Conservation (phyloP, 2,888 invertebrate genomes). For the Prosopocoilus inquinatus region DNA sequence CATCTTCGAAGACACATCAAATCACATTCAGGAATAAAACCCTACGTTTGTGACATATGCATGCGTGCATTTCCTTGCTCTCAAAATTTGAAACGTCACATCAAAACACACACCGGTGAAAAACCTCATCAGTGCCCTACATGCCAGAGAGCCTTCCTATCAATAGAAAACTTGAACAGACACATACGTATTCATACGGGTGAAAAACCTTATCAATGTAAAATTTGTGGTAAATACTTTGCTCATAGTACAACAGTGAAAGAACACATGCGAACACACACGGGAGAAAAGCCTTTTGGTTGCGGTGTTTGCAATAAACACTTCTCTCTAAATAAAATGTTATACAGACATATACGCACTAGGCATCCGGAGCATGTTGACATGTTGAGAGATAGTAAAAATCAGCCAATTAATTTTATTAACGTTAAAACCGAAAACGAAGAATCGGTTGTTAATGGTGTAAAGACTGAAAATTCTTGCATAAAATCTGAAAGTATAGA, state of each 20-base stretch:
- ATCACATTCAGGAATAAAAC: conserved; percentile 42
- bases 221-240: conserved; percentile 40
- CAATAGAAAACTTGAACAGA: conserved; percentile 40
- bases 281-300: conserved; percentile 41
- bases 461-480: too few relatives aligned
- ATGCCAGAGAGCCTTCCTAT: conserved; percentile 39
- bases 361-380: conserved; percentile 39
- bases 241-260: conserved; percentile 45
- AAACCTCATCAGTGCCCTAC: conserved; percentile 39
- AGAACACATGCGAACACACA: conserved; percentile 42
- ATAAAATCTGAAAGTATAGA: too few relatives aligned
- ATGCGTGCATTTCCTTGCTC: conserved; percentile 38
- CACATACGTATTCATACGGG: conserved; percentile 42
- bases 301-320: conserved; percentile 38
- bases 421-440: neutral
- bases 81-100: conserved; percentile 42
- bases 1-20: conserved; percentile 42
- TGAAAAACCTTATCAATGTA: conserved; percentile 41
- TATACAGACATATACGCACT: conserved; percentile 40
- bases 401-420: neutral
- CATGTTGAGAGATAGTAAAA: conserved; percentile 7
- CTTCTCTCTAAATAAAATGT: conserved; percentile 40
- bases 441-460: neutral
- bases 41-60: conserved; percentile 40
- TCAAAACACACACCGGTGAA: conserved; percentile 44